Evolutionary conservation across 1,140 invertebrate genomes (phyloP).

Genomic region (Homalodisca vitripennis): DNA sequence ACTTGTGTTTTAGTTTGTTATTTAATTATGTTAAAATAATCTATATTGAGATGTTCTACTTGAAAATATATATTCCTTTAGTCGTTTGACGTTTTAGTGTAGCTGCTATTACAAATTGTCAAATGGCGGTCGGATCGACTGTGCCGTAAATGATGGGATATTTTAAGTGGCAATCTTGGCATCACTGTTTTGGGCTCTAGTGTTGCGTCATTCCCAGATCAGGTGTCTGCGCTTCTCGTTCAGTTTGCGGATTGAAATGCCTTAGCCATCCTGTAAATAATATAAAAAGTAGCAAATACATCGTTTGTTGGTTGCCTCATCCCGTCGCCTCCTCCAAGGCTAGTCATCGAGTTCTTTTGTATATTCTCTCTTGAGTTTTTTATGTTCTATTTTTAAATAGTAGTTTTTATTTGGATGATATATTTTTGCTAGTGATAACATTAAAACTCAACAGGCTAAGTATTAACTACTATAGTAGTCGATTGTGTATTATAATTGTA

Average conservation of each 20-base stretch:
- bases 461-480: conserved; percentile 13
- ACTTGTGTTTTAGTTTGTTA: no score
- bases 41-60: no score
- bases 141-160: no score
- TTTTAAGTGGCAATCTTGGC: conserved; percentile 2
- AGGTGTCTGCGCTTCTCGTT: conserved; percentile 4
- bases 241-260: conserved; percentile 15
- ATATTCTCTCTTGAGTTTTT: not conserved
- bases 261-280: conserved; percentile 9
- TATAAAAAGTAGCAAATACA: not conserved
- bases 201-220: no score
- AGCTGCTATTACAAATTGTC: no score
- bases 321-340: not conserved
- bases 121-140: no score
- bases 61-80: no score
- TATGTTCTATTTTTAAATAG: not conserved
- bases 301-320: not conserved
- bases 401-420: conserved; percentile 5
- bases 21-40: no score
- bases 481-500: conserved; percentile 13
- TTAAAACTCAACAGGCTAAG: conserved; percentile 12
- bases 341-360: not conserved
- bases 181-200: conserved; percentile 3
- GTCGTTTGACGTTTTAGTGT: no score
- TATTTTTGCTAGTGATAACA: conserved; percentile 7